Evolutionary conservation across 2,888 invertebrate species (phyloP), one percentile per base, ranked within the genome.

Genomic region (Andrena dorsata): DNA sequence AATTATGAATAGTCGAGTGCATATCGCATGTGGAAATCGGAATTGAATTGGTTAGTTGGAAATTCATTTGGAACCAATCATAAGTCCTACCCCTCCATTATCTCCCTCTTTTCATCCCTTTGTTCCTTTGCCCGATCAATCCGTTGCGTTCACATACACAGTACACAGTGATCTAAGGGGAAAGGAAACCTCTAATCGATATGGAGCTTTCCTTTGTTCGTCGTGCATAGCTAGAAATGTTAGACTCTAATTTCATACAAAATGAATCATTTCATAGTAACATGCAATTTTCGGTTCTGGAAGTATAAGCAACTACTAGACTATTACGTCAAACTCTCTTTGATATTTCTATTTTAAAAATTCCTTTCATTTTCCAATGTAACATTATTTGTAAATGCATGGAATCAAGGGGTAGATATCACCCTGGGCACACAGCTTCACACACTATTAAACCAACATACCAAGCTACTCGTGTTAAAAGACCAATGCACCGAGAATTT

Each of bases 31-130:
- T 71, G 79, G 53, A 79, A 79, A 86, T 88, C 88, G 70, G 56
- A 85, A 85, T 86, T 81, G 72, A 83, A 80, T 86, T 83, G 83
- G 71, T 80, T 86, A 70, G 79, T 85, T 78, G 82, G 84, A 84
- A 86, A 86, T 86, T 88, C 83, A 80, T 88, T 88, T 83, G 83
- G 71, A 79, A 81, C 74, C 83, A 84, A 86, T 84, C 86, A 86
- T 70, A 72, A 81, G 71, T 65, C 35, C 47, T 51, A 53, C 65
- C 63, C 41, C 35, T 56, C 60, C 49, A 68, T 72, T 63, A 58
- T 69, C 64, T 53, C 6, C 20, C 76, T 13, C 56, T 56, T 56
- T 66, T 65, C 41, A 41, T 16, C 49, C 23, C 49, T 63, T 63
- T 47, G 58, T 74, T 66, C 51, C 80, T 64, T 58, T 41, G 2